These are phyloP conservation scores for Cichlasoma orientale DNA, from an alignment of 2,797 vertebrate species.

Conservation along the genomic window DNA sequence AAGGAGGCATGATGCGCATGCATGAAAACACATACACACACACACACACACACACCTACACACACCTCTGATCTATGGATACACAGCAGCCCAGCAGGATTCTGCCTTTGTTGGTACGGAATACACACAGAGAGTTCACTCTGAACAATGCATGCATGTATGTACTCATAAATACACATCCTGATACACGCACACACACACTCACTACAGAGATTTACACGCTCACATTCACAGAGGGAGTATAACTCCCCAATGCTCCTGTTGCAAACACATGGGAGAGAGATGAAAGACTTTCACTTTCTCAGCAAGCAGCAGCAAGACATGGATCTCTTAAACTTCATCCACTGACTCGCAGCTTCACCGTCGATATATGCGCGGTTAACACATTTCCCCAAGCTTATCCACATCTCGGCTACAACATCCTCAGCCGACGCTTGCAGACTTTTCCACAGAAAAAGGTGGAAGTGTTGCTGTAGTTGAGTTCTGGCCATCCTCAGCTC, in stretches of 20 bases:
- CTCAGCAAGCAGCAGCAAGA: conserved; percentile 52
- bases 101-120: conserved; percentile 63
- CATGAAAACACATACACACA: conserved; percentile 1
- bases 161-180: conserved; percentile 47
- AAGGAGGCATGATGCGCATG: conserved; percentile 26
- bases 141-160: conserved; percentile 42
- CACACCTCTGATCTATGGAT: conserved; percentile 70
- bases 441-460: conserved; percentile 29
- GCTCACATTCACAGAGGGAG: conserved; percentile 53
- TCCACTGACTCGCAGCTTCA: conserved; percentile 47
- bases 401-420: conserved; percentile 34
- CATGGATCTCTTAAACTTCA: conserved; percentile 67
- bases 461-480: conserved; percentile 50
- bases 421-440: conserved; percentile 27
- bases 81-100: conserved; percentile 72
- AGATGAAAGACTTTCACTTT: conserved; percentile 74
- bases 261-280: conserved; percentile 65
- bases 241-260: conserved; percentile 65
- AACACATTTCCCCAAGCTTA: conserved; percentile 60
- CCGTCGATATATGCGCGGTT: conserved; percentile 34
- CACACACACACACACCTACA: conserved; percentile 27
- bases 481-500: conserved; percentile 48
- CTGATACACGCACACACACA: conserved; percentile 20
- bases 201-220: conserved; percentile 35
- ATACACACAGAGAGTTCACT: conserved; percentile 64